phyloP scores from a whole-genome alignment of 2,797 vertebrate genomes.

The Microchirus variegatus region DNA sequence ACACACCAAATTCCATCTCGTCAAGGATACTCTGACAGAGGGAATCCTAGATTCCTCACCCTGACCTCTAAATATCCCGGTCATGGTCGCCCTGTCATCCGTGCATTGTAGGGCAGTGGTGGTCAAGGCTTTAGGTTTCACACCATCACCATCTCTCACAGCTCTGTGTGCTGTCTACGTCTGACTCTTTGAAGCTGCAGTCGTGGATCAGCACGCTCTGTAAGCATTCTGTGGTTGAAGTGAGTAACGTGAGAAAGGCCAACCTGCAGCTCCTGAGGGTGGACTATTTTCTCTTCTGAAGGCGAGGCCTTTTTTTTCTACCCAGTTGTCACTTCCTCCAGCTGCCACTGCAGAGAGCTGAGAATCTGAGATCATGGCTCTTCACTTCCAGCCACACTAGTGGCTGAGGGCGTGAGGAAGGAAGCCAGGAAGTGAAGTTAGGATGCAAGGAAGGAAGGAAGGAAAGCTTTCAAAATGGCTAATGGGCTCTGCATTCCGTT shows the following conservation, averaged over 20 bases:
- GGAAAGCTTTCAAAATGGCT: constrained; percentile 31
- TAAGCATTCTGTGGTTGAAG: constrained; percentile 42
- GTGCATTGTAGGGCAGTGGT: constrained; percentile 33
- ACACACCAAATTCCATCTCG: constrained; percentile 54
- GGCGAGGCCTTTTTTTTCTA: constrained; percentile 37
- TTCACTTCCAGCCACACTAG: constrained; percentile 29
- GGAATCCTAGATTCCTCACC: constrained; percentile 62
- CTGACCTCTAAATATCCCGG: constrained; percentile 68
- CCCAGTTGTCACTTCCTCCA: constrained; percentile 72
- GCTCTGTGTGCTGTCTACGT: constrained; percentile 41
- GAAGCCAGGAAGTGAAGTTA: constrained; percentile 56
- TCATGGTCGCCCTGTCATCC: constrained; percentile 59
- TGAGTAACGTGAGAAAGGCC: constrained; percentile 69
- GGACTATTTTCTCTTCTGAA: constrained; percentile 54
- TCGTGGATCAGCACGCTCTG: constrained; percentile 28
- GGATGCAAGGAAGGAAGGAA: constrained; percentile 61
- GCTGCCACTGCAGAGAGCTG: constrained; percentile 57
- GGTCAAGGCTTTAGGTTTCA: constrained; percentile 67
- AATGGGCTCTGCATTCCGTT: constrained; percentile 44
- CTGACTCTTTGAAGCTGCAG: constrained; percentile 49
- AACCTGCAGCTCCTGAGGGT: constrained; percentile 18
- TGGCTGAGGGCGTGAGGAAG: constrained; percentile 38
- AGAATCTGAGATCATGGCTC: constrained; percentile 36
- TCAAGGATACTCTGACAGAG: constrained; percentile 52
- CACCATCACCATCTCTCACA: constrained; percentile 42